Conservation (phyloP, 2,113 vertebrate species). For the Centropus bengalensis region DNA sequence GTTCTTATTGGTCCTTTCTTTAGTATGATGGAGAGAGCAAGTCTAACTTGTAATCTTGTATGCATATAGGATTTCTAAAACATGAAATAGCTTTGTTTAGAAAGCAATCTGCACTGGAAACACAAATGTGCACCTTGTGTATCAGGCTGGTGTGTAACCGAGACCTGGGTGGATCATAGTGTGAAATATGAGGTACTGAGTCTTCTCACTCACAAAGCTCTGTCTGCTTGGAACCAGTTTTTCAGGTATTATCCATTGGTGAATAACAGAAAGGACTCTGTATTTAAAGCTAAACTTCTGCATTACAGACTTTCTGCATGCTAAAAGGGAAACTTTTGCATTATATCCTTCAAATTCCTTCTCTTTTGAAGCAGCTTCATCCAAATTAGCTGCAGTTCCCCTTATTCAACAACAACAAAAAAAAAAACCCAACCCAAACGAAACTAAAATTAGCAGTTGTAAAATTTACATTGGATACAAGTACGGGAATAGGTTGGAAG, state of each 20-base stretch:
- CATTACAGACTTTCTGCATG: neutral
- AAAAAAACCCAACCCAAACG: neutral
- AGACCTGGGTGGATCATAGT: neutral
- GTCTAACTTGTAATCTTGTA: neutral
- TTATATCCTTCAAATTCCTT: neutral
- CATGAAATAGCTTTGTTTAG: neutral
- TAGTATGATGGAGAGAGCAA: neutral
- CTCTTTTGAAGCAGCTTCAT: neutral
- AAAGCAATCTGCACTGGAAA: neutral
- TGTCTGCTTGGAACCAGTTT: neutral
- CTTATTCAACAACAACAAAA: neutral
- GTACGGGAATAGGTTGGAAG: neutral
- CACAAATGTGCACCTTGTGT: neutral
- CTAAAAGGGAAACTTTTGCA: neutral
- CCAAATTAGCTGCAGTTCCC: neutral
- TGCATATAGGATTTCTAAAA: neutral
- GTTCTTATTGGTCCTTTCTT: neutral
- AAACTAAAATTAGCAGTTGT: neutral
- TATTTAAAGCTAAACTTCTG: neutral
- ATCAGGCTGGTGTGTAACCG: neutral
- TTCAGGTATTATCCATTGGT: neutral
- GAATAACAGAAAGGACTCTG: neutral
- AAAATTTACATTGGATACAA: neutral
- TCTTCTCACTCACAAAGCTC: neutral
- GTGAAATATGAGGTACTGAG: neutral